Conservation (phyloP, 2,797 vertebrate genomes). For the Hippoglossus hippoglossus region DNA sequence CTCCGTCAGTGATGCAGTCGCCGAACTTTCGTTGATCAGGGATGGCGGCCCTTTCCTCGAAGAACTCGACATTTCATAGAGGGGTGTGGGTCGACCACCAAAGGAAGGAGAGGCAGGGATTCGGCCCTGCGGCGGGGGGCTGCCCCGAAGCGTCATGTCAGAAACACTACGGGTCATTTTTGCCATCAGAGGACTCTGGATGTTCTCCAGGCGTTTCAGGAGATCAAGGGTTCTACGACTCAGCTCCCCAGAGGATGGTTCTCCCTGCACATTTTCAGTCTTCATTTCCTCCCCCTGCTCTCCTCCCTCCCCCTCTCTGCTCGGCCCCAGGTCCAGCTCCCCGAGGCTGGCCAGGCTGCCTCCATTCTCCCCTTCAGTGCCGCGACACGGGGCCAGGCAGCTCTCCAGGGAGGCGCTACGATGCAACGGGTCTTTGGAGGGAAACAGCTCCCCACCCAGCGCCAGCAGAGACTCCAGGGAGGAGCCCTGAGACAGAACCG, state of each 20-base stretch:
- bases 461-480: conserved; percentile 93
- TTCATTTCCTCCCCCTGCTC: conserved; percentile 66
- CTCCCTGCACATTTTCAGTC: not conserved
- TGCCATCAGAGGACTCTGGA: conserved; percentile 89
- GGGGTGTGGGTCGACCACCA: conserved; percentile 26
- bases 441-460: conserved; percentile 89
- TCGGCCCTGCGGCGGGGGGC: conserved; percentile 75
- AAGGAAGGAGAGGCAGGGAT: conserved; percentile 84
- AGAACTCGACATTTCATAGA: conserved; percentile 20
- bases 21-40: conserved; percentile 90
- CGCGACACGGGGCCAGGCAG: conserved; percentile 88
- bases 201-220: conserved; percentile 94
- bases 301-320: conserved; percentile 81
- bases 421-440: conserved; percentile 84
- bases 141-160: conserved; percentile 91
- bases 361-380: conserved; percentile 72
- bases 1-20: conserved; percentile 91
- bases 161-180: conserved; percentile 95
- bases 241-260: conserved; percentile 87
- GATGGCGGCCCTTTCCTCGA: conserved; percentile 79
- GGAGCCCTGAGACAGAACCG: conserved; percentile 86
- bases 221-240: conserved; percentile 97
- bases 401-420: conserved; percentile 93
- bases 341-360: conserved; percentile 87
- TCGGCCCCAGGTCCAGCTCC: conserved; percentile 83